Conservation (phyloP, 2,113 vertebrate species). For the Barnardius zonarius region DNA sequence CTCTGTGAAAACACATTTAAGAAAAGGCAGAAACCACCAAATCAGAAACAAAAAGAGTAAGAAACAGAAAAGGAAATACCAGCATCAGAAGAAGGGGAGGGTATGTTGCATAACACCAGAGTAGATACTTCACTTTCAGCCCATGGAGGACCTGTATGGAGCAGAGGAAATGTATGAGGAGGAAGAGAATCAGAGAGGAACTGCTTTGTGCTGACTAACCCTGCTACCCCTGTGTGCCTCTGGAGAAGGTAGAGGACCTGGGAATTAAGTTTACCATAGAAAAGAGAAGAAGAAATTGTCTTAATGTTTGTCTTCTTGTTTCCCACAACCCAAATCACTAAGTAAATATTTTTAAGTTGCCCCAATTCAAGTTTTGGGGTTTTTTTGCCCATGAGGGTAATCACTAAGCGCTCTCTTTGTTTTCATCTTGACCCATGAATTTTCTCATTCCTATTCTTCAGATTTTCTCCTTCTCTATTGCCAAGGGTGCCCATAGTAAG, state of each 20-base stretch:
- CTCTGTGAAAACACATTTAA: not conserved
- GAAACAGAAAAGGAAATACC: not conserved
- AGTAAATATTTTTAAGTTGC: not conserved
- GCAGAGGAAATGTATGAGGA: not conserved
- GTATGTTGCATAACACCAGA: not conserved
- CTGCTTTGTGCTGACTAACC: not conserved
- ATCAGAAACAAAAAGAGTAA: not conserved
- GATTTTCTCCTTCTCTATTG: not conserved
- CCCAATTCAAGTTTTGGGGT: not conserved
- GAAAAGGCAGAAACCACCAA: not conserved
- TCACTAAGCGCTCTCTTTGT: not conserved
- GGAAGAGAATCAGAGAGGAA: not conserved
- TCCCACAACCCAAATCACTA: not conserved
- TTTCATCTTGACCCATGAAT: not conserved
- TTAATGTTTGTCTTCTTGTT: not conserved
- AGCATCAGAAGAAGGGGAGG: not conserved
- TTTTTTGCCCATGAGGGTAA: not conserved
- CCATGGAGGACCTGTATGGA: not conserved
- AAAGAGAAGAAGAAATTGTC: not conserved
- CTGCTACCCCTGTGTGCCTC: not conserved
- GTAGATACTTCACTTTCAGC: not conserved
- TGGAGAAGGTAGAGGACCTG: not conserved
- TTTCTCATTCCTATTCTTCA: not conserved
- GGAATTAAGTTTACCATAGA: not conserved
- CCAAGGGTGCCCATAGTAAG: not conserved